A percentile compares a stretch with the other conserved stretches of the same genome.
Evolutionary conservation across 2,113 vertebrate species (phyloP).

Genomic region (Hypomesus transpacificus): DNA sequence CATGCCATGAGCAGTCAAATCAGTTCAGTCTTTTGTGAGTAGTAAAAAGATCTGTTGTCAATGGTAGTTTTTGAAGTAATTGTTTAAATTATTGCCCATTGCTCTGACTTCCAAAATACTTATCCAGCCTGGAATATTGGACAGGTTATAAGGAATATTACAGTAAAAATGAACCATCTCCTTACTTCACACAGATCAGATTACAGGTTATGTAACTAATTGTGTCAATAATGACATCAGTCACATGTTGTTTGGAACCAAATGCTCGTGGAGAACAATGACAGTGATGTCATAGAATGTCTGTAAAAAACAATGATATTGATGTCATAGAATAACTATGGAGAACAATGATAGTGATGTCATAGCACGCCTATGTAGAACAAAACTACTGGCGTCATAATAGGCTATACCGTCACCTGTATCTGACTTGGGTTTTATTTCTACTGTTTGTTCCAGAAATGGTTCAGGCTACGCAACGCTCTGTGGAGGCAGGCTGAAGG

Average conservation of each 20-base stretch:
- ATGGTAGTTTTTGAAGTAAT: too few relatives aligned
- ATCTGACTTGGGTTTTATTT: not conserved
- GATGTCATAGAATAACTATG: not conserved
- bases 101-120: too few relatives aligned
- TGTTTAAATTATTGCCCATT: too few relatives aligned
- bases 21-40: conserved; percentile 11
- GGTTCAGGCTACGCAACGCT: conserved; percentile 86
- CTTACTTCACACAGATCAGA: conserved; percentile 32
- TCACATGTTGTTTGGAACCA: not conserved
- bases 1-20: conserved; percentile 23
- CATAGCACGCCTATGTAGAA: not conserved
- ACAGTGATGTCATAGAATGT: not conserved
- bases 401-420: not conserved
- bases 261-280: not conserved
- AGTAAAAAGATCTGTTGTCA: too few relatives aligned
- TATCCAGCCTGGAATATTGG: not conserved
- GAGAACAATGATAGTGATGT: not conserved
- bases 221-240: conserved; percentile 10
- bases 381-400: too few relatives aligned
- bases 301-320: not conserved
- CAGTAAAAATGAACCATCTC: conserved; percentile 4
- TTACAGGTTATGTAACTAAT: conserved; percentile 27
- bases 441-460: conserved; percentile 74
- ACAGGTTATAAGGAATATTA: conserved; percentile 41
- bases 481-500: conserved; percentile 89